Evolutionary conservation across 2,888 invertebrate genomes (phyloP).

Genomic region (Harpalus rubripes): DNA sequence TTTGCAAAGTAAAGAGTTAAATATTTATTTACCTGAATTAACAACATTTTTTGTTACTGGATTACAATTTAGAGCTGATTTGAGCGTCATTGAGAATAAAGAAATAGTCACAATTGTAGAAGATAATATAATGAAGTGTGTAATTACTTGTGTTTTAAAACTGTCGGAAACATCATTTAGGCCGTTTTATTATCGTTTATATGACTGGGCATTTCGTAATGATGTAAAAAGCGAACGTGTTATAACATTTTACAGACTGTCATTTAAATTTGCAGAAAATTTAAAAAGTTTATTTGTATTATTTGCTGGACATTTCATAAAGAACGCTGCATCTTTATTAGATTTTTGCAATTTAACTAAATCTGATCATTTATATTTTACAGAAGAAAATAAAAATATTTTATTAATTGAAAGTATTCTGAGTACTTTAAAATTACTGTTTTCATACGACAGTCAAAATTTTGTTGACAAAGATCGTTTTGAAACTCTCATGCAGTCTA

Average conservation of each 20-base stretch:
- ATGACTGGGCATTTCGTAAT: slow-evolving; percentile 90
- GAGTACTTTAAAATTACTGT: slow-evolving; percentile 87
- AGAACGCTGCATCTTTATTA: slow-evolving; percentile 88
- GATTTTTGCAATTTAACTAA: slow-evolving; percentile 84
- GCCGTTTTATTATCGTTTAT: slow-evolving; percentile 92
- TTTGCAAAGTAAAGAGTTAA: slow-evolving; percentile 83
- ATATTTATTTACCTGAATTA: slow-evolving; percentile 83
- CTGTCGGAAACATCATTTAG: slow-evolving; percentile 93
- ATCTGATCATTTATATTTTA: slow-evolving; percentile 79
- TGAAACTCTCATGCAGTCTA: slow-evolving; percentile 89
- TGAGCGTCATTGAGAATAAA: slow-evolving; percentile 73
- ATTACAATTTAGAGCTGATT: slow-evolving; percentile 84
- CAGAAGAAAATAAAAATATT: slow-evolving; percentile 80
- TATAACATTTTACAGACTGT: slow-evolving; percentile 91
- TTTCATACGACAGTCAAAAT: slow-evolving; percentile 89
- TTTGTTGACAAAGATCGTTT: slow-evolving; percentile 93
- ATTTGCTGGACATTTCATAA: slow-evolving; percentile 92
- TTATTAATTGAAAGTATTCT: slow-evolving; percentile 85
- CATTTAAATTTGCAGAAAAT: slow-evolving; percentile 87
- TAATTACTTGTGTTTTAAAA: slow-evolving; percentile 91
- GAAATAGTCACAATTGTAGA: slow-evolving; percentile 83
- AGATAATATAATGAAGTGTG: slow-evolving; percentile 85
- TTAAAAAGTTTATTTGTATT: slow-evolving; percentile 92
- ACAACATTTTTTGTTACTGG: slow-evolving; percentile 87
- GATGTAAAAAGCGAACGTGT: slow-evolving; percentile 83